Evolutionary conservation across 2,888 invertebrate species (phyloP), one percentile per base, ranked within the genome.

Genomic region (Stenichneumon culpator): DNA sequence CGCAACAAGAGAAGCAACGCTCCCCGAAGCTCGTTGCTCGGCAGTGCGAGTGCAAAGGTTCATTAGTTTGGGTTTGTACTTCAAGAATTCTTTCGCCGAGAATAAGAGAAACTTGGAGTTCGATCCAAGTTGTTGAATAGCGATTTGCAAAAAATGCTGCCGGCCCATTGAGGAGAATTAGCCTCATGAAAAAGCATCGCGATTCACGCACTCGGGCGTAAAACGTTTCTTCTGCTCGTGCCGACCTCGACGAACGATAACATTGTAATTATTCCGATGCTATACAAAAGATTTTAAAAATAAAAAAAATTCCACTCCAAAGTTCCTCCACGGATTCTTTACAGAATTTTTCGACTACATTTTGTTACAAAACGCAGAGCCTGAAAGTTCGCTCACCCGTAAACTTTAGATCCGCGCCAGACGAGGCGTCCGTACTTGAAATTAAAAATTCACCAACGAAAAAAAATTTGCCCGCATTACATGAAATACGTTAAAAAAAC

Each of bases 1-100:
- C 25, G 39, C 69, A 63, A 36, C 47, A 57, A 68, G 57, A 68
- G 80, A 80, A 80, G 73, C 80, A 80, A 80, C 69, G 44, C n/a
- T 63, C 36, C 6, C 63, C 7, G 63, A 32, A 6, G 28, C n/a
- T 2, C n/a, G 16, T 7, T 28, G 0, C 54, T 54, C 63, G 36
- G 3, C 16, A n/a, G 63, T 36, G 63, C 63, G 32, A 32, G 32
- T 6, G 63, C n/a, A 63, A 32, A 5, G 7, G 28, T 63, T 36
- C 63, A 36, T 63, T 63, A 63, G 32, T 72, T 79, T 63, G 28
- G 79, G 9, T 70, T 79, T 52, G 79, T 65, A 72, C 7, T 63
- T 63, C 14, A 3, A 79, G 44, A 63, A 79, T 79, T 72, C 63
- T 25, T 54, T 25, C 39, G 14, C 79, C 14, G 39, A 19, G 63